These are phyloP conservation scores for Sylvia borin DNA, from an alignment of 2,797 vertebrate genomes.

Conservation along the genomic window DNA sequence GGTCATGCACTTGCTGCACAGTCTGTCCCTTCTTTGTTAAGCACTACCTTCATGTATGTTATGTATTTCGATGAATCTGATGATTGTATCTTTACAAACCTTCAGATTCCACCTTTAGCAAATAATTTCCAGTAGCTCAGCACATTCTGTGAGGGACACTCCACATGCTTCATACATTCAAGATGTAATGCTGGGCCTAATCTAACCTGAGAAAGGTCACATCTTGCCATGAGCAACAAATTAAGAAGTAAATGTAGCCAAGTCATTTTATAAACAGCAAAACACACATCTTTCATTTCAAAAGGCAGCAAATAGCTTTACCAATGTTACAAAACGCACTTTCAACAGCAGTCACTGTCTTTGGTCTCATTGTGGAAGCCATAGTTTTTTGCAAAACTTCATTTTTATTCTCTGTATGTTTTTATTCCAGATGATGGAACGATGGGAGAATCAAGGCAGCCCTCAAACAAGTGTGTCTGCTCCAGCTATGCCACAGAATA, in stretches of 20 bases:
- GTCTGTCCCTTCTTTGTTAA: not conserved
- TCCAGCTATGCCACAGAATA: slow-evolving; percentile 86
- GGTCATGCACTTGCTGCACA: not conserved
- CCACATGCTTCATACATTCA: not conserved
- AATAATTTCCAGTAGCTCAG: not conserved
- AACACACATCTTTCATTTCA: not conserved
- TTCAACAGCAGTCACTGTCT: not conserved
- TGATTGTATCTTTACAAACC: not conserved
- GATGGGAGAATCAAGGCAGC: slow-evolving; percentile 94
- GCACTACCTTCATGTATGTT: not conserved
- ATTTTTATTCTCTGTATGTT: slow-evolving; percentile 16
- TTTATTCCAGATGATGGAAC: slow-evolving; percentile 91
- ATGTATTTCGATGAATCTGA: not conserved
- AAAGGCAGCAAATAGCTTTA: not conserved
- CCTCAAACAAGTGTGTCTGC: slow-evolving; percentile 90
- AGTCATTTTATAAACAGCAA: not conserved
- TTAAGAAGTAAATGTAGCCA: not conserved
- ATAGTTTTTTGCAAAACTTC: not conserved
- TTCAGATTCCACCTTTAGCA: not conserved
- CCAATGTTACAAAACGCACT: not conserved
- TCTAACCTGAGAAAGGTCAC: not conserved
- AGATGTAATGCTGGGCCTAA: not conserved
- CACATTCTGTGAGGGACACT: not conserved
- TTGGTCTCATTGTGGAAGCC: not conserved
- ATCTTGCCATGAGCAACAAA: not conserved